Base-by-base conservation (phyloP, 1,140 invertebrate species). In the Bombyx mori region DNA sequence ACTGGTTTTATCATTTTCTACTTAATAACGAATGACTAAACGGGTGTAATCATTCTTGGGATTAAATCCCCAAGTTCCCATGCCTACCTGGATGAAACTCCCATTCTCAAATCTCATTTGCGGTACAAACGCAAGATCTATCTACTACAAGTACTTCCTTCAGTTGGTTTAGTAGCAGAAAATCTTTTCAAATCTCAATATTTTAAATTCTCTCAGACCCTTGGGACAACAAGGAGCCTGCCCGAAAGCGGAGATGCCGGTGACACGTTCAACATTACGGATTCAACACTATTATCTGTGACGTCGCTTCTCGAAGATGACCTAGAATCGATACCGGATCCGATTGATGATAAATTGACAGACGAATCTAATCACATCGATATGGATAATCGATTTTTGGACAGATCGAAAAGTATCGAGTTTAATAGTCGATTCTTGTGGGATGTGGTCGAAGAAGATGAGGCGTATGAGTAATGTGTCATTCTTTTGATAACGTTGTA, bases 201-300 rank as follows among this genome's bases (percentile, higher is more conserved):
- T 50, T 49, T 53, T 42, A 7, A 26, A n/a, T 44, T 52, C 54
- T 67, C 65, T 9, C 53, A 84, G 81, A 76, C 75, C 1, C 56
- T 75, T 6, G 72, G 74, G 2, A 70, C 71, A 3, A 66, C 66
- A 8, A 63, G 74, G 45, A 73, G 63, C n/a, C 72, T 75, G 35
- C 73, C 68, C 6, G 82, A 82, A 52, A 57, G 82, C 2, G 79
- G 79, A 5, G 82, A 85, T 48, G 78, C 82, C 1, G 79, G 77
- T 0, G 82, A 83, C 47, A 62, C 67, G 0, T 61, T 77, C 10
- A 77, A 73, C 49, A 63, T 75, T 2, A 74, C 67, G 35, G 79
- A 83, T 50, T 75, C 82, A 0, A 73, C 80, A 3, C 60, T 86
- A 0, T 69, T 83, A 1, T 82, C 82, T 5, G 57, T 82, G 26